Evolutionary conservation across 2,888 invertebrate genomes (phyloP).

Genomic region (Xanthostigma xanthostigma): DNA sequence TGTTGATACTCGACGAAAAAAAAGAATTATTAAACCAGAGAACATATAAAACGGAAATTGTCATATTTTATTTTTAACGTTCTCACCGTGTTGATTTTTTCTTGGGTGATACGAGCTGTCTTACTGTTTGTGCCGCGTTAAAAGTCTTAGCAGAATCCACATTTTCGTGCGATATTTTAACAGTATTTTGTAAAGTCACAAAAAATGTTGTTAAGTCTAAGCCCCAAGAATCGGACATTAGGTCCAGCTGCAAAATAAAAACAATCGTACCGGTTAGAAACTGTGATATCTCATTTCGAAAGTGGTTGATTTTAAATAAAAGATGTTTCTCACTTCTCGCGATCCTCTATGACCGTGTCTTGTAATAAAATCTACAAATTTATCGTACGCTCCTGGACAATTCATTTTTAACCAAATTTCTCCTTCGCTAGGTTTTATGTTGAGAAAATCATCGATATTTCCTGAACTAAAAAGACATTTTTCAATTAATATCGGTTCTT

Average conservation of each 20-base stretch:
- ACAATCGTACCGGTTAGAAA: not conserved
- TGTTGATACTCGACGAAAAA: not conserved
- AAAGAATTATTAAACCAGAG: too few relatives aligned
- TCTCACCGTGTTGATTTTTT: constrained; percentile 6
- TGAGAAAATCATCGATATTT: constrained; percentile 32
- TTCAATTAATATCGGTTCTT: not conserved
- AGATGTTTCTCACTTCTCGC: constrained; percentile 35
- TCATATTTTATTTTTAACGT: too few relatives aligned
- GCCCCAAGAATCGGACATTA: constrained; percentile 49
- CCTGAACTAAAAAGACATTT: constrained; percentile 28
- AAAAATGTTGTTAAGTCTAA: constrained; percentile 45
- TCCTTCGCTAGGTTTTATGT: constrained; percentile 32
- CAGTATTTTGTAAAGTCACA: constrained; percentile 38
- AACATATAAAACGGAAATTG: too few relatives aligned
- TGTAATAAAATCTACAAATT: constrained; percentile 42
- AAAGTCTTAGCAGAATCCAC: too few relatives aligned
- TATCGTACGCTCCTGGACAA: constrained; percentile 28
- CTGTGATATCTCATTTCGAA: too few relatives aligned
- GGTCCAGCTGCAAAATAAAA: constrained; percentile 42
- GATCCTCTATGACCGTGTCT: constrained; percentile 56
- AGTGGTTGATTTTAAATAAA: too few relatives aligned
- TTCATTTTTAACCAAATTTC: constrained; percentile 42
- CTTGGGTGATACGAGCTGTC: constrained; percentile 3
- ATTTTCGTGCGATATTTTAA: too few relatives aligned
- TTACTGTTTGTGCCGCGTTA: too few relatives aligned